Evolutionary conservation across 2,113 vertebrate genomes (phyloP).

Genomic region (Corydoras maculifer): DNA sequence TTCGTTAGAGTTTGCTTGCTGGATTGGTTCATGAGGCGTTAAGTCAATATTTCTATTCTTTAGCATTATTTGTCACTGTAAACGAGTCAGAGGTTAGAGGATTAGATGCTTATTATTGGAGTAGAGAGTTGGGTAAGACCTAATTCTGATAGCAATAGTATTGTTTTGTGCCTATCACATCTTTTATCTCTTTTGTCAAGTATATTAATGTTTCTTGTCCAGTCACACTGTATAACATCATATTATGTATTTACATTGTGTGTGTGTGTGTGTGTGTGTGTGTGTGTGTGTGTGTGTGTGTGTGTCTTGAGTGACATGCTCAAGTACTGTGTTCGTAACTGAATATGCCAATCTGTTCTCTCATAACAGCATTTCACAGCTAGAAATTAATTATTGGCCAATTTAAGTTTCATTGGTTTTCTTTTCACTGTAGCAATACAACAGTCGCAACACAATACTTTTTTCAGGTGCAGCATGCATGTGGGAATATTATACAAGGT

Average conservation of each 20-base stretch:
- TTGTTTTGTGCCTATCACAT: constrained; percentile 48
- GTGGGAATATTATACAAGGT: constrained; percentile 23
- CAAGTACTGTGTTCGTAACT: background rate
- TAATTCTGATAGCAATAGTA: constrained; percentile 62
- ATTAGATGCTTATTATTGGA: constrained; percentile 10
- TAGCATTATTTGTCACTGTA: constrained; percentile 15
- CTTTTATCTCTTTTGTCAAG: constrained; percentile 33
- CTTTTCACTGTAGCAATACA: background rate
- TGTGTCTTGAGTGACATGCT: constrained; percentile 7
- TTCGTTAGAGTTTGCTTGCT: too few relatives aligned
- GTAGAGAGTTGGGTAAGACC: constrained; percentile 37
- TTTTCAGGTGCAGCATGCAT: constrained; percentile 31
- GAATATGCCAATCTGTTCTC: constrained; percentile 8
- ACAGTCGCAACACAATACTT: constrained; percentile 6
- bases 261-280: constrained; percentile 4
- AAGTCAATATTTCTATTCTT: constrained; percentile 5
- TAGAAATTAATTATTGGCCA: background rate
- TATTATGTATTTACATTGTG: background rate
- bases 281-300: background rate
- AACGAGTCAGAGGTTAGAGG: constrained; percentile 5
- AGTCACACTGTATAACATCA: constrained; percentile 11
- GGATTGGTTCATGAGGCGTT: too few relatives aligned
- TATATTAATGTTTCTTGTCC: constrained; percentile 40
- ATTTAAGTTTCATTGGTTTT: constrained; percentile 6
- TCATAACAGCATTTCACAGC: background rate